Base-by-base conservation (phyloP, 2,888 invertebrate species). In the Shargacucullia verbasci region DNA sequence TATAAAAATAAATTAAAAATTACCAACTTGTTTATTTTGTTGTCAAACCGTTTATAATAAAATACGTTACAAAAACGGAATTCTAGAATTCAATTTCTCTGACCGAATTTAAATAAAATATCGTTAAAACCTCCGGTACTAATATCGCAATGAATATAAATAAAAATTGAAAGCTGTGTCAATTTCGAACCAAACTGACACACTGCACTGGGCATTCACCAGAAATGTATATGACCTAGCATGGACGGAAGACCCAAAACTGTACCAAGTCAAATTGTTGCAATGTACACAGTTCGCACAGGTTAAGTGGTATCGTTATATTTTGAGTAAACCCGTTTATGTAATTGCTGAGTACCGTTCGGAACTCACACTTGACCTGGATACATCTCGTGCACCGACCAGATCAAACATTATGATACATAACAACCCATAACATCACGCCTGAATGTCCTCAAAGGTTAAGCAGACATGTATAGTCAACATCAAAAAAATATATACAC, bases 271-370 rank as follows among this genome's bases (percentile, higher is more conserved):
- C 10, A 31, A 47, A 25, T 11, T 41, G 43, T 63, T 48, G 44
- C 57, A 48, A 33, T n/a, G 31, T 33, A 25, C 29, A 27, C 45
- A 44, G 49, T 47, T 68, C 41, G 40, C 35, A 38, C 44, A 49
- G 55, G 63, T 68, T 55, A 58, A 61, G 47, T 14, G 34, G 61
- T 57, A 66, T 67, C 44, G 63, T 56, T 75, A 69, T 68, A 65
- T 75, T 76, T 75, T 58, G 75, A 80, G 70, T 77, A 72, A 80
- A 79, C 78, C 73, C 70, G 82, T 86, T 84, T 80, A 82, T 79
- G 78, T 83, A 83, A 85, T 85, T 83, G 79, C 79, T 57, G 68
- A 70, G 78, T 82, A 83, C 82, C 80, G 86, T 84, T 83, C 66
- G 78, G 76, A 64, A 73, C 71, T 79, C 82, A 84, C 83, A 83